Conservation (phyloP, 2,888 invertebrate species). For the Epistrophe grossulariae region DNA sequence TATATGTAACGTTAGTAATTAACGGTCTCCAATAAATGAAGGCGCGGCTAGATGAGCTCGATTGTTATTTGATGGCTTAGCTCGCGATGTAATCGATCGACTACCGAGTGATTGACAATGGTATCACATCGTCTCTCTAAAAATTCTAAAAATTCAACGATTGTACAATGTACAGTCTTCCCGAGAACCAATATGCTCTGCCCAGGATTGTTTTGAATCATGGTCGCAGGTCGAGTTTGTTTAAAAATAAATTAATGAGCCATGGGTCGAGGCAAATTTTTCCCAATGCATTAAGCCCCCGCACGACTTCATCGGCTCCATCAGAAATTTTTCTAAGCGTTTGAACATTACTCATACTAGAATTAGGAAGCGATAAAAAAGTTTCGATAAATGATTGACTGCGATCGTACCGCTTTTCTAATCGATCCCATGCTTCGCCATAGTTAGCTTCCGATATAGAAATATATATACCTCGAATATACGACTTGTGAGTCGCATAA, state of each 20-base stretch:
- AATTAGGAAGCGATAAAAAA: not conserved
- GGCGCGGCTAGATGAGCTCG: not conserved
- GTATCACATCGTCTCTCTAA: constrained; percentile 2
- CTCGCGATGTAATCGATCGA: not conserved
- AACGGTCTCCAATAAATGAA: too few species aligned
- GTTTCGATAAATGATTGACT: constrained; percentile 4
- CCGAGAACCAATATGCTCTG: too few species aligned
- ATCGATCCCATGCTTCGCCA: not conserved
- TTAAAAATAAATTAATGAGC: not conserved
- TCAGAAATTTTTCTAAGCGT: too few species aligned
- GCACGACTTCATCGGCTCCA: too few species aligned
- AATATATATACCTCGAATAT: not conserved
- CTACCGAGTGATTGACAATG: not conserved
- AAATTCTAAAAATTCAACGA: too few species aligned
- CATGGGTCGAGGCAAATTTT: not conserved
- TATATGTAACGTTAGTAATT: too few species aligned
- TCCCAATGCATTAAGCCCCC: not conserved
- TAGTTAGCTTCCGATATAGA: not conserved
- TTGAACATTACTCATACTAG: not conserved
- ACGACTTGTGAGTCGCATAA: not conserved
- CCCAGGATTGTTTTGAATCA: too few species aligned
- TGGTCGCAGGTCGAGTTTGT: not conserved
- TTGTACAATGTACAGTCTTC: too few species aligned
- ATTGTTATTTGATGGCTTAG: not conserved
- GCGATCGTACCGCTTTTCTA: constrained; percentile 16